Evolutionary conservation across 2,888 invertebrate species (phyloP), one percentile per base, ranked within the genome.

Genomic region (Marasmarcha lunaedactyla): DNA sequence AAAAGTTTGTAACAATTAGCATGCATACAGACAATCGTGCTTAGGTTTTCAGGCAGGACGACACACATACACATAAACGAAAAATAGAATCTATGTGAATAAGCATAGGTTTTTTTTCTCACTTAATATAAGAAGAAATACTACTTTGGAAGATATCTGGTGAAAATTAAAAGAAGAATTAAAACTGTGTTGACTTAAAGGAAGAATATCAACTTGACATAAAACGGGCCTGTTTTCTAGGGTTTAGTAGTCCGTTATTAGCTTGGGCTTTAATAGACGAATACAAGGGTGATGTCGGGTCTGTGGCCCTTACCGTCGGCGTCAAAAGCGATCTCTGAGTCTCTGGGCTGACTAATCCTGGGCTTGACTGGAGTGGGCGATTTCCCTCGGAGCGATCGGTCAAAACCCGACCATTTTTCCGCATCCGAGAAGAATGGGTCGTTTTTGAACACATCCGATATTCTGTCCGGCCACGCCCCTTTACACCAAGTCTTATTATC

Each of bases 301-400:
- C 76, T 76, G 72, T 60, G 67, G 72, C 76, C 79, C 85, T 87
- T 90, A 87, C 91, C 91, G 67, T 90, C 89, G 74, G 88, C 86
- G 83, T 91, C 90, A 77, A 84, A 91, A 56, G 89, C 90, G 63
- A 90, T 85, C 78, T 90, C 89, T 60, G 86, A 86, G 64, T 89
- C 87, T 51, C 90, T 87, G 52, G 90, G 90, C 57, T 77, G 86
- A 78, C 86, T 90, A 64, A 86, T 86, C 71, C 89, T 88, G 59
- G 87, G 86, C 86, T 90, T 90, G 68, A 87, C 88, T 40, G 90
- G 90, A 59, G 90, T 90, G 55, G 90, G 90, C 48, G 89, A 89
- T 61, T 68, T 74, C 58, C 81, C 83, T 58, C 85, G 79, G 61
- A 85, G 84, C 56, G 85, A 85, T 51, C 85, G 85, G 77, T 85